Evolutionary conservation across 2,888 invertebrate genomes (phyloP).

Genomic region (Barypeithes pellucidus): DNA sequence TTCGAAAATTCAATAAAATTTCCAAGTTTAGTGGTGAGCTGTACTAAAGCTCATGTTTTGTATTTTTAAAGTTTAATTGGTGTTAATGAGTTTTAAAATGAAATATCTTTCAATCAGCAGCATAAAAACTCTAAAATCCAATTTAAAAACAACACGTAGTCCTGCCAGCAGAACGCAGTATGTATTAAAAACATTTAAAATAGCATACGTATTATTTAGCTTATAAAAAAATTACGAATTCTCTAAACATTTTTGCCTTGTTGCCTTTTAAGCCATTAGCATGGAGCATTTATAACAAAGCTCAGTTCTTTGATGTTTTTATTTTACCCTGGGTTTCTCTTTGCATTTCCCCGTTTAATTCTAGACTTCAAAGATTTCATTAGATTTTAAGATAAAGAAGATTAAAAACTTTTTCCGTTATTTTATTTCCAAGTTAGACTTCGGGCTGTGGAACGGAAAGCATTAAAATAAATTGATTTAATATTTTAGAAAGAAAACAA

Average conservation of each 20-base stretch:
- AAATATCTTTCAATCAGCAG: too few species aligned
- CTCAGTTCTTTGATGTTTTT: background rate
- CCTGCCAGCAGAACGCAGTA: too few species aligned
- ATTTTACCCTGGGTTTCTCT: background rate
- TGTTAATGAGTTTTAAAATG: too few species aligned
- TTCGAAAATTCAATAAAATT: too few species aligned
- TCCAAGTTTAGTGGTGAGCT: too few species aligned
- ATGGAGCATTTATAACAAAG: background rate
- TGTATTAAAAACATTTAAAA: too few species aligned
- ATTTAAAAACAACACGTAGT: too few species aligned
- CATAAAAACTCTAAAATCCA: too few species aligned
- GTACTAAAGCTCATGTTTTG: too few species aligned
- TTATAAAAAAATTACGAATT: background rate
- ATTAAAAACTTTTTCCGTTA: slow-evolving; percentile 37
- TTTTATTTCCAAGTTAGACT: slow-evolving; percentile 10
- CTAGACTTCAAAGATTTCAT: slow-evolving; percentile 35
- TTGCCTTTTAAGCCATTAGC: background rate
- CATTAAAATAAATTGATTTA: background rate
- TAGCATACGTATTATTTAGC: too few species aligned
- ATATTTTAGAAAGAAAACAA: slow-evolving; percentile 1
- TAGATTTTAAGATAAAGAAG: slow-evolving; percentile 27
- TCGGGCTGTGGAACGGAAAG: background rate
- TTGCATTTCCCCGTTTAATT: slow-evolving; percentile 1
- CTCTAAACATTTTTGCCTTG: background rate
- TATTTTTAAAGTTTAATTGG: too few species aligned